Percentiles rank a stretch among this genome's conserved stretches.
Conservation (phyloP, 2,888 invertebrate genomes). For the Horisme vitalbata region DNA sequence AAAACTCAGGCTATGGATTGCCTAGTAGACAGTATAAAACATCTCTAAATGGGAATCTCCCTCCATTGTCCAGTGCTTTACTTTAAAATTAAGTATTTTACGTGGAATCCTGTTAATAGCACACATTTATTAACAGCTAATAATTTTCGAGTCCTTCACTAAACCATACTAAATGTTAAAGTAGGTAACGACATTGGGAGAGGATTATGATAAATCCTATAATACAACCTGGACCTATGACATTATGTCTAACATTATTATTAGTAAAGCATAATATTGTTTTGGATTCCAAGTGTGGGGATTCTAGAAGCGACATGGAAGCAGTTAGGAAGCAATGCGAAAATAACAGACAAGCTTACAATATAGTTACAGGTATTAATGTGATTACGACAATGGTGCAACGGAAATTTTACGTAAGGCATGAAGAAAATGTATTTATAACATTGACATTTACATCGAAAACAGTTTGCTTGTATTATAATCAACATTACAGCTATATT, state of each 20-base stretch:
- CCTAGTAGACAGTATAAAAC: slow-evolving; percentile 25
- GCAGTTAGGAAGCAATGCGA: slow-evolving; percentile 68
- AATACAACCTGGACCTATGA: slow-evolving; percentile 80
- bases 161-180: slow-evolving; percentile 70
- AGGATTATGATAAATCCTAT: slow-evolving; percentile 65
- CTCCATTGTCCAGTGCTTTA: slow-evolving; percentile 51
- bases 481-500: slow-evolving; percentile 72
- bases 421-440: slow-evolving; percentile 22
- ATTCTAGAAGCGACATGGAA: slow-evolving; percentile 66
- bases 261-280: slow-evolving; percentile 66
- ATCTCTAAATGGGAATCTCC: slow-evolving; percentile 54
- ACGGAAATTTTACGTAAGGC: slow-evolving; percentile 40
- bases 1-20: neutral
- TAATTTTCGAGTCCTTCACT: slow-evolving; percentile 60
- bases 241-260: slow-evolving; percentile 62
- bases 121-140: slow-evolving; percentile 73
- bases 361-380: slow-evolving; percentile 41
- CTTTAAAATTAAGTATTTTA: slow-evolving; percentile 56
- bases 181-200: slow-evolving; percentile 73
- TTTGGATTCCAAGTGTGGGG: slow-evolving; percentile 56
- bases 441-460: slow-evolving; percentile 29
- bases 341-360: slow-evolving; percentile 57
- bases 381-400: slow-evolving; percentile 44
- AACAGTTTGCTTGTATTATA: slow-evolving; percentile 43
- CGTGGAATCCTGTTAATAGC: slow-evolving; percentile 65